Evolutionary conservation across 1,140 invertebrate species (phyloP).

Genomic region (Eumaeus atala): DNA sequence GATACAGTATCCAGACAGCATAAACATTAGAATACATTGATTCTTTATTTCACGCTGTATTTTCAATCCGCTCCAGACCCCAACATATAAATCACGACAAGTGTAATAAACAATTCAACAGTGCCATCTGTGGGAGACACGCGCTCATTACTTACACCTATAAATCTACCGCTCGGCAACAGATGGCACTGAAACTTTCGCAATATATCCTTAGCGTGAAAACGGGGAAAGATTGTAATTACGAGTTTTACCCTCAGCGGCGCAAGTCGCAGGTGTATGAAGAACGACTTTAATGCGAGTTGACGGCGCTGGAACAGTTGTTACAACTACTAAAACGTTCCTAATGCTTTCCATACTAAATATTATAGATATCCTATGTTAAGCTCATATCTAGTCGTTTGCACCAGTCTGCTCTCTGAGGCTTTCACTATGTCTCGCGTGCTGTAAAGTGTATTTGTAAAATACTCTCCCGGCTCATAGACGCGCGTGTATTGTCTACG

Average conservation of each 20-base stretch:
- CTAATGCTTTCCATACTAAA: too few species aligned
- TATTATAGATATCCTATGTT: too few species aligned
- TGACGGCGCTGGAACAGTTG: constrained; percentile 3
- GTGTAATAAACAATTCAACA: constrained; percentile 59
- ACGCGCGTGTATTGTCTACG: too few species aligned
- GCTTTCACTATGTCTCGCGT: too few species aligned
- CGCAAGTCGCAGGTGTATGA: constrained; percentile 17
- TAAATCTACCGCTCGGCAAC: constrained; percentile 52
- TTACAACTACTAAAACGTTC: not conserved
- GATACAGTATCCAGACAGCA: too few species aligned
- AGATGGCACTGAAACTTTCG: constrained; percentile 58
- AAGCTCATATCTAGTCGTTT: too few species aligned
- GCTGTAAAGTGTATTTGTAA: too few species aligned
- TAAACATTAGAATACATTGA: not conserved
- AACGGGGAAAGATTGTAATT: constrained; percentile 50
- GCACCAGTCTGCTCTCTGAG: too few species aligned
- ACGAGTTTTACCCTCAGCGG: constrained; percentile 31
- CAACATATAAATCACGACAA: constrained; percentile 42
- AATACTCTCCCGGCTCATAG: too few species aligned
- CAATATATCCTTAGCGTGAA: constrained; percentile 40
- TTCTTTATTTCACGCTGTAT: not conserved
- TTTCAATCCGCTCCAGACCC: constrained; percentile 15
- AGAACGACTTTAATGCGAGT: not conserved
- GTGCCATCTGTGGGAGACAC: constrained; percentile 54
- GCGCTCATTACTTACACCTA: constrained; percentile 42